phyloP scores from a whole-genome alignment of 2,888 invertebrate species.

The Xanthorhoe designata region DNA sequence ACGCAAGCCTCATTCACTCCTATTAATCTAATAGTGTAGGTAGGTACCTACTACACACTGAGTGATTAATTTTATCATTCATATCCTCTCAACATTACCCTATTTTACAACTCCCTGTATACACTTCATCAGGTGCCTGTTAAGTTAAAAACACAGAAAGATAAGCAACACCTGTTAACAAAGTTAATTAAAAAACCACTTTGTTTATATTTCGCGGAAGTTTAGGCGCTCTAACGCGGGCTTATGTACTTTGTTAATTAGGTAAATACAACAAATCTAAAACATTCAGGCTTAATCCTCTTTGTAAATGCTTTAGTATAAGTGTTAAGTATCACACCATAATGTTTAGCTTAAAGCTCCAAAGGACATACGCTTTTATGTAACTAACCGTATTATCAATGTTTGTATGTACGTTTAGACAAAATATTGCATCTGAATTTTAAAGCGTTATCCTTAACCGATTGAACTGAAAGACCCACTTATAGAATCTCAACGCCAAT shows the following conservation, averaged over 20 bases:
- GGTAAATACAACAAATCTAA: constrained; percentile 24
- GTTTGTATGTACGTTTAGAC: too few relatives aligned
- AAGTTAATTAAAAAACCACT: constrained; percentile 42
- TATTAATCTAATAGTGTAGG: not conserved
- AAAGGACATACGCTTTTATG: too few relatives aligned
- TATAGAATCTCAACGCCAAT: too few relatives aligned
- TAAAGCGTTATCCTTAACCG: too few relatives aligned
- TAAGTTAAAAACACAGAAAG: constrained; percentile 23
- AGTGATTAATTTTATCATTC: not conserved
- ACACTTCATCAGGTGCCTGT: constrained; percentile 7
- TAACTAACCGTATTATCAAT: too few relatives aligned
- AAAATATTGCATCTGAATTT: too few relatives aligned
- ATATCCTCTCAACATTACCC: constrained; percentile 8
- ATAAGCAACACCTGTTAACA: constrained; percentile 29
- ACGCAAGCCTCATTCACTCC: too few relatives aligned
- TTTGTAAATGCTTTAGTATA: not conserved
- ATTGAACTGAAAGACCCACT: too few relatives aligned
- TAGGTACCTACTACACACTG: not conserved
- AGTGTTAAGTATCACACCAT: too few relatives aligned
- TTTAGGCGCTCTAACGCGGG: constrained; percentile 19
- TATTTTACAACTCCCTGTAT: not conserved
- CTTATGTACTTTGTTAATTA: constrained; percentile 25
- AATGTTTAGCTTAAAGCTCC: too few relatives aligned
- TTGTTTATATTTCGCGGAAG: constrained; percentile 29
- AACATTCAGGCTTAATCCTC: constrained; percentile 14